Evolutionary conservation across 2,888 invertebrate species (phyloP).

Genomic region (Rhamnusium bicolor): DNA sequence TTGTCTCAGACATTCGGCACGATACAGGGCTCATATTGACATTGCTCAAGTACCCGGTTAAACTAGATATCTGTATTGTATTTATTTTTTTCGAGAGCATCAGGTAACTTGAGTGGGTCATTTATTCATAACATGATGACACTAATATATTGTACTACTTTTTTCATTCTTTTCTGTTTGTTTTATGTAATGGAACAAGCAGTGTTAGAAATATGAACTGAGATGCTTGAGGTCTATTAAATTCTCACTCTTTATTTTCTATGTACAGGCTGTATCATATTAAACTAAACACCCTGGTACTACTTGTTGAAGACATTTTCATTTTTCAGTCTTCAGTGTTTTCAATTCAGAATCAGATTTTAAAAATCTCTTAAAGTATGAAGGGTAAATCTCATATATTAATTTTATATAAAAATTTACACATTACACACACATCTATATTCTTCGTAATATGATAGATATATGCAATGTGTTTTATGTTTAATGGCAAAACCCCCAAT

Average conservation of each 20-base stretch:
- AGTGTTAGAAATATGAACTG: conserved; percentile 13
- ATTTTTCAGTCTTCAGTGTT: too few relatives aligned
- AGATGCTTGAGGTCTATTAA: background rate
- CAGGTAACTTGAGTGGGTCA: conserved; percentile 54
- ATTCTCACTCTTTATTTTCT: background rate
- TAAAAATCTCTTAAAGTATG: too few relatives aligned
- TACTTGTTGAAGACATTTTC: too few relatives aligned
- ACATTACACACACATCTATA: too few relatives aligned
- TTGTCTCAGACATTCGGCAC: conserved; percentile 41
- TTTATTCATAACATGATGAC: conserved; percentile 53
- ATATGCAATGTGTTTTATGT: too few relatives aligned
- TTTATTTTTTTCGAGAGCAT: conserved; percentile 51
- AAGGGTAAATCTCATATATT: too few relatives aligned
- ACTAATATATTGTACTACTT: conserved; percentile 49
- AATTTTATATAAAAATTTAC: too few relatives aligned
- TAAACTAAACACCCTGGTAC: too few relatives aligned
- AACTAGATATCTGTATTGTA: conserved; percentile 56
- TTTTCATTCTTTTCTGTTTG: conserved; percentile 35
- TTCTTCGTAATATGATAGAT: too few relatives aligned
- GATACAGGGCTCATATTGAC: conserved; percentile 36
- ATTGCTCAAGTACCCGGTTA: conserved; percentile 43
- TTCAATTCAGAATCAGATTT: too few relatives aligned
- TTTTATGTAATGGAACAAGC: conserved; percentile 33
- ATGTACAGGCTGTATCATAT: background rate
- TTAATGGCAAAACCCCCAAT: too few relatives aligned